Percentiles rank a stretch among this genome's conserved stretches.
Evolutionary conservation across 2,797 vertebrate species (phyloP).

Genomic region (Argyrosomus regius): DNA sequence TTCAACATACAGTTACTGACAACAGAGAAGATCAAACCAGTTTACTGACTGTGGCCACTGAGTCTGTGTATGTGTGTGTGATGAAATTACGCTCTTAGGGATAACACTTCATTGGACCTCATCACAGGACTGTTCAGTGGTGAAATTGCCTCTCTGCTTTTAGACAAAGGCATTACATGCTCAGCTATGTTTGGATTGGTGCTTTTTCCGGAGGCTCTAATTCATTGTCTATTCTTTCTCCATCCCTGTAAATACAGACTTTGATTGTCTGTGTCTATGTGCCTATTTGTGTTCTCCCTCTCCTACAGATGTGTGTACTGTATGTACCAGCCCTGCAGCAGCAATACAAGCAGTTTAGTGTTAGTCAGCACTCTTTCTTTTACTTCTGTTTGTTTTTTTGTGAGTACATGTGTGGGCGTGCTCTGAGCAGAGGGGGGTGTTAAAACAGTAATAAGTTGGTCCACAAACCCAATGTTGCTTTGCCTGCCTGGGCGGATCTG

Average conservation of each 20-base stretch:
- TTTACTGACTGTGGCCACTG: constrained; percentile 57
- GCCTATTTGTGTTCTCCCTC: constrained; percentile 23
- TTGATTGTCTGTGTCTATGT: constrained; percentile 22
- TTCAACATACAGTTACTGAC: constrained; percentile 58
- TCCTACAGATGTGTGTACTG: constrained; percentile 5
- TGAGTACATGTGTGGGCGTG: neutral
- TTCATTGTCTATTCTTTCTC: constrained; percentile 35
- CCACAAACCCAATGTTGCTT: constrained; percentile 20
- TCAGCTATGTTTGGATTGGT: constrained; percentile 64
- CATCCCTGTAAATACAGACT: constrained; percentile 46
- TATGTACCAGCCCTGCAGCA: constrained; percentile 14
- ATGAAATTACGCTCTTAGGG: constrained; percentile 58
- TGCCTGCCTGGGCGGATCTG: neutral
- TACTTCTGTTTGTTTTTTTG: constrained; percentile 7
- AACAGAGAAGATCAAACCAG: constrained; percentile 54
- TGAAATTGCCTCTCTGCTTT: constrained; percentile 63
- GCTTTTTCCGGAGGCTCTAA: constrained; percentile 43
- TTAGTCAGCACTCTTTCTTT: neutral
- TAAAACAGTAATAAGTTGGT: constrained; percentile 23
- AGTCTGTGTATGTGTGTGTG: constrained; percentile 25
- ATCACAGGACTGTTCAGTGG: constrained; percentile 50
- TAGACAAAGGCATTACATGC: constrained; percentile 58
- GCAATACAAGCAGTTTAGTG: neutral
- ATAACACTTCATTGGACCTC: constrained; percentile 57
- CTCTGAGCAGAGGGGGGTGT: constrained; percentile 18